phyloP scores from a whole-genome alignment of 2,113 vertebrate genomes.

The Chelonoidis abingdonii region DNA sequence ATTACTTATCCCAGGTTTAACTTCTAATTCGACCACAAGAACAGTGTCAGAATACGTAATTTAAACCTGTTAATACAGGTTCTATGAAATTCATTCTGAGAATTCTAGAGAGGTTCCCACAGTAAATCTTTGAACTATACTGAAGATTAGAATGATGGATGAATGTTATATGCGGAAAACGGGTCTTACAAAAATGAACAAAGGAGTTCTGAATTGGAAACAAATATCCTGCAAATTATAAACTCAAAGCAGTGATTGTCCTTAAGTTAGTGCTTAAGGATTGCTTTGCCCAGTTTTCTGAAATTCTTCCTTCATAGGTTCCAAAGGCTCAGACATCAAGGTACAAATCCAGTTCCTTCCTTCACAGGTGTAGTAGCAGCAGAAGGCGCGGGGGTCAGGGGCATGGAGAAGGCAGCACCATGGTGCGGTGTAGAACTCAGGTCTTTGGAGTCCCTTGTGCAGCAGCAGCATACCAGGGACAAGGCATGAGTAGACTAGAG shows the following conservation, averaged over 20 bases:
- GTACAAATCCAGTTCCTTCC: background rate
- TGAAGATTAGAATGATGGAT: conserved; percentile 66
- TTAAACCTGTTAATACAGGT: conserved; percentile 83
- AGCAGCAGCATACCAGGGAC: accelerated
- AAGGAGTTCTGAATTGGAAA: background rate
- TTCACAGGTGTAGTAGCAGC: background rate
- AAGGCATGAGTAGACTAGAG: background rate
- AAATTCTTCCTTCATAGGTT: background rate
- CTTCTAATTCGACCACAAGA: conserved; percentile 84
- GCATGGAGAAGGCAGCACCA: background rate
- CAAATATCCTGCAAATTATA: background rate
- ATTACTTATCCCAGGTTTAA: conserved; percentile 88
- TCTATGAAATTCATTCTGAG: conserved; percentile 74
- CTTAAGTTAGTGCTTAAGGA: background rate
- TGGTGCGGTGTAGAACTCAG: background rate
- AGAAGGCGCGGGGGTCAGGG: background rate
- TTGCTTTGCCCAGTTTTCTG: background rate
- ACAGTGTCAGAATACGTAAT: conserved; percentile 85
- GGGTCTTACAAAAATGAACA: background rate
- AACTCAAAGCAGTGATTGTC: background rate
- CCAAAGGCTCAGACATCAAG: background rate
- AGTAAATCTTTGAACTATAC: conserved; percentile 46
- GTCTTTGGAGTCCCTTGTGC: background rate
- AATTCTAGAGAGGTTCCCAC: conserved; percentile 73
- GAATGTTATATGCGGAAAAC: conserved; percentile 41